These are phyloP conservation scores for Danio kyathit DNA, from an alignment of 2,797 vertebrate species.

Conservation along the genomic window DNA sequence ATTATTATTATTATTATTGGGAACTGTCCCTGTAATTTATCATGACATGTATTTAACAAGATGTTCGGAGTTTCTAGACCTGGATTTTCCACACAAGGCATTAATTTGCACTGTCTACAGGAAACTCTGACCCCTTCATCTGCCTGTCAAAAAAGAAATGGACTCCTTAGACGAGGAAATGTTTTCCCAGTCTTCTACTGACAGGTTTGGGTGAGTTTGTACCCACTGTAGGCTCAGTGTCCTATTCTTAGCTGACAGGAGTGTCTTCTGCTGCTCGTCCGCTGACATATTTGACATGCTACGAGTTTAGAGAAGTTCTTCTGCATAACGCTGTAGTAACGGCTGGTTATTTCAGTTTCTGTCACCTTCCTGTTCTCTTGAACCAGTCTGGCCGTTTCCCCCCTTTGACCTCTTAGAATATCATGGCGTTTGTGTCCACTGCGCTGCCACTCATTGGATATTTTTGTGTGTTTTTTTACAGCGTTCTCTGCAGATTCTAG, in stretches of 20 bases:
- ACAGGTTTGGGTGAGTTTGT: not conserved
- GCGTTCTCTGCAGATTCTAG: not conserved
- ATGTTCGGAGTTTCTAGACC: not conserved
- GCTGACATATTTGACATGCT: constrained; percentile 5
- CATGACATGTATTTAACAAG: not conserved
- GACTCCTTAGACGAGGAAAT: not conserved
- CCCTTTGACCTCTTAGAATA: constrained; percentile 22
- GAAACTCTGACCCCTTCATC: constrained; percentile 16
- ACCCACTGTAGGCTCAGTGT: not conserved
- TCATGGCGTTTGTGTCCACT: not conserved
- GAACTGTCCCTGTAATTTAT: not conserved
- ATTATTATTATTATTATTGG: too few species aligned
- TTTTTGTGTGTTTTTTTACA: not conserved
- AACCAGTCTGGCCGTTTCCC: not conserved
- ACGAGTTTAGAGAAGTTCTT: not conserved
- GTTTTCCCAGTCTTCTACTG: not conserved
- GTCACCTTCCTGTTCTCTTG: not conserved
- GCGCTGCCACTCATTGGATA: not conserved
- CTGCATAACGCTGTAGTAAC: not conserved
- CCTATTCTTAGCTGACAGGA: constrained; percentile 29
- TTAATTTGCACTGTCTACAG: not conserved
- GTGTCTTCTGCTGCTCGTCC: not conserved
- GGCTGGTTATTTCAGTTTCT: constrained; percentile 18
- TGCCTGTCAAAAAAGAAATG: not conserved
- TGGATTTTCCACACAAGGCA: not conserved